Percentiles rank a stretch among this genome's conserved stretches.
phyloP scores from a whole-genome alignment of 2,113 vertebrate genomes.

The Coryphaenoides rupestris region DNA sequence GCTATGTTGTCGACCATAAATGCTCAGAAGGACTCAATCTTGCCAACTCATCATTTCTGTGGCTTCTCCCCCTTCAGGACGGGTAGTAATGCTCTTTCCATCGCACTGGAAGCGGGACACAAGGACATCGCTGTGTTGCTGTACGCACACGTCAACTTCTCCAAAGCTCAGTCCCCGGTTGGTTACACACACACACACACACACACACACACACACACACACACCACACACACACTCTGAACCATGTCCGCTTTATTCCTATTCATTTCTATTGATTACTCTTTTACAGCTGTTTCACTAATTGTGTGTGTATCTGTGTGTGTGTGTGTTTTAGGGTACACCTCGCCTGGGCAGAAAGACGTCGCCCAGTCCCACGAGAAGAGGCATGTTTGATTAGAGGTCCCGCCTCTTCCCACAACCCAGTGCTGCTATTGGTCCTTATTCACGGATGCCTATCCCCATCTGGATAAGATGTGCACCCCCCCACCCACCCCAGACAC shows the following conservation, averaged over 20 bases:
- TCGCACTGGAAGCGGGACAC: slow-evolving; percentile 95
- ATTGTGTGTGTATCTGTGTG: not conserved
- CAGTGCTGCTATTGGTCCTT: slow-evolving; percentile 71
- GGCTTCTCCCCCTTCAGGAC: slow-evolving; percentile 72
- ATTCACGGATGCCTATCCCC: slow-evolving; percentile 27
- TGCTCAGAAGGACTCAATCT: no score
- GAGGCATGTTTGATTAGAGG: slow-evolving; percentile 82
- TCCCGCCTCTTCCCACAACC: slow-evolving; percentile 32
- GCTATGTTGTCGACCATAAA: no score
- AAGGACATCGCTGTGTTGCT: slow-evolving; percentile 95
- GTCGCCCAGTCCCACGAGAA: slow-evolving; percentile 86
- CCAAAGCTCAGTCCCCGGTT: slow-evolving; percentile 92
- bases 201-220: not conserved
- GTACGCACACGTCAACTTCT: slow-evolving; percentile 95
- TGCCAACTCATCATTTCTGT: no score
- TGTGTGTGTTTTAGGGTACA: slow-evolving; percentile 75
- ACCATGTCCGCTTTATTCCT: no score
- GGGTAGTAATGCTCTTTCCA: slow-evolving; percentile 94
- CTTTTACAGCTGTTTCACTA: not conserved
- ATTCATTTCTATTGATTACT: not conserved
- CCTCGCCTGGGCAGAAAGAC: slow-evolving; percentile 89
- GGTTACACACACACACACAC: slow-evolving; percentile 43
- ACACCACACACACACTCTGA: not conserved
- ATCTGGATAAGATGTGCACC: not conserved
- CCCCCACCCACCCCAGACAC: slow-evolving; percentile 23